Percentiles rank a stretch among this genome's conserved stretches.
Evolutionary conservation across 1,140 invertebrate species (phyloP).

Genomic region (Brachystomella parvula): DNA sequence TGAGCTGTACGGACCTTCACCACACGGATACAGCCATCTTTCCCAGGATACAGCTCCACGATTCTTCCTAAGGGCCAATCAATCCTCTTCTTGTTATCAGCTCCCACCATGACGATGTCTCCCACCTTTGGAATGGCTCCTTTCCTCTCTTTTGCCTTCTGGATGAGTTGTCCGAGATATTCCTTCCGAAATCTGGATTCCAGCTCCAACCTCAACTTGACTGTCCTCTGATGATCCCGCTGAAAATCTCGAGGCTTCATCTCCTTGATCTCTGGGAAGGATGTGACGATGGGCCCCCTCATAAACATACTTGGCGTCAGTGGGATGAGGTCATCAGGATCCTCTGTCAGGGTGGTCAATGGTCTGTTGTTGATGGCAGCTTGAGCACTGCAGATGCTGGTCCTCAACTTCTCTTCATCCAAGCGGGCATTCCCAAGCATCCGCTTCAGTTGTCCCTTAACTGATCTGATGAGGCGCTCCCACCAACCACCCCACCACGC

Average conservation of each 20-base stretch:
- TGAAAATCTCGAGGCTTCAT: not conserved
- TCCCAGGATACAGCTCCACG: not conserved
- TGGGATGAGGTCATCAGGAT: constrained; percentile 35
- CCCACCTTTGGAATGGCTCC: not conserved
- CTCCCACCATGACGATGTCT: constrained; percentile 13
- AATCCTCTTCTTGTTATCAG: constrained; percentile 4
- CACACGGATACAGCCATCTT: constrained; percentile 9
- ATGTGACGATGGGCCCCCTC: not conserved
- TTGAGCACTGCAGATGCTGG: constrained; percentile 40
- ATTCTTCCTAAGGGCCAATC: constrained; percentile 14
- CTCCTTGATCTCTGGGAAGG: not conserved
- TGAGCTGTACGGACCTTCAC: not conserved
- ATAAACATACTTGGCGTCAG: constrained; percentile 39
- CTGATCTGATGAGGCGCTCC: constrained; percentile 13
- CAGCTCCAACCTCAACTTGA: not conserved
- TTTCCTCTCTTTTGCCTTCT: not conserved
- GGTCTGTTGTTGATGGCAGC: constrained; percentile 41
- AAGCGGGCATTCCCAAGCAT: constrained; percentile 38
- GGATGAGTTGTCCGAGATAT: constrained; percentile 5
- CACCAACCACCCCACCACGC: constrained; percentile 22
- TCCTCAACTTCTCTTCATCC: constrained; percentile 40
- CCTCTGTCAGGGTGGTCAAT: constrained; percentile 40
- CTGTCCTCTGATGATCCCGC: not conserved
- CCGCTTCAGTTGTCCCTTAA: constrained; percentile 13
- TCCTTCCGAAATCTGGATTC: constrained; percentile 5